Evolutionary conservation across 2,797 vertebrate species (phyloP).

Genomic region (Tolypeutes matacus): DNA sequence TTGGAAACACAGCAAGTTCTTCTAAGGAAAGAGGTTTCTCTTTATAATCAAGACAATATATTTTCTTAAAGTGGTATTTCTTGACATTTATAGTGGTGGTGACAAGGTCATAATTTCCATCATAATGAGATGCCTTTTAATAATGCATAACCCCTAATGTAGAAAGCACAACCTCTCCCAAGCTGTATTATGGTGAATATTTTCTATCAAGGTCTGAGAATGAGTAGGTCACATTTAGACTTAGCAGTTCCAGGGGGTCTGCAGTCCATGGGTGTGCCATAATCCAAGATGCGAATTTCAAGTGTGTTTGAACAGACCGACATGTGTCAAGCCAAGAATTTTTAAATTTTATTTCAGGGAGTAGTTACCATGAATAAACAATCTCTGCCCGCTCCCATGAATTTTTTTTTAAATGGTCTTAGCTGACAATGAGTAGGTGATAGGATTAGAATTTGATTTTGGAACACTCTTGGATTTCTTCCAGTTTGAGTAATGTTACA

Average conservation of each 20-base stretch:
- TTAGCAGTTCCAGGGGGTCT: neutral
- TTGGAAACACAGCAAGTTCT: constrained; percentile 68
- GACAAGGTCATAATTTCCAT: constrained; percentile 88
- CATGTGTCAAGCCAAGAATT: neutral
- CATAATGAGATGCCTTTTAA: constrained; percentile 81
- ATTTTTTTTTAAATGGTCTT: neutral
- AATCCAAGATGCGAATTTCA: neutral
- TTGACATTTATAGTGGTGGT: constrained; percentile 87
- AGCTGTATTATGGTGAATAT: constrained; percentile 48
- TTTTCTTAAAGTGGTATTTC: constrained; percentile 86
- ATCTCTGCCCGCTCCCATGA: constrained; percentile 35
- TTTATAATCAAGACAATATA: constrained; percentile 87
- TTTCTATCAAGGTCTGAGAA: constrained; percentile 55
- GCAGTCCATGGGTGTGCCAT: neutral
- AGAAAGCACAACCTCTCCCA: constrained; percentile 75
- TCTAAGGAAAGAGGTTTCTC: constrained; percentile 55
- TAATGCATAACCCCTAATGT: constrained; percentile 67
- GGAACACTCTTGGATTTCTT: constrained; percentile 19
- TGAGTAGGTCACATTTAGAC: neutral
- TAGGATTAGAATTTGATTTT: constrained; percentile 42
- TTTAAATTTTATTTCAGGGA: neutral
- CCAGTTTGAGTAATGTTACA: neutral
- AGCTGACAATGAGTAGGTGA: constrained; percentile 22
- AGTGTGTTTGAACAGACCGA: neutral
- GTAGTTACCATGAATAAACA: constrained; percentile 8